Evolutionary conservation across 2,113 vertebrate species (phyloP).

Genomic region (Dendropsophus ebraccatus): DNA sequence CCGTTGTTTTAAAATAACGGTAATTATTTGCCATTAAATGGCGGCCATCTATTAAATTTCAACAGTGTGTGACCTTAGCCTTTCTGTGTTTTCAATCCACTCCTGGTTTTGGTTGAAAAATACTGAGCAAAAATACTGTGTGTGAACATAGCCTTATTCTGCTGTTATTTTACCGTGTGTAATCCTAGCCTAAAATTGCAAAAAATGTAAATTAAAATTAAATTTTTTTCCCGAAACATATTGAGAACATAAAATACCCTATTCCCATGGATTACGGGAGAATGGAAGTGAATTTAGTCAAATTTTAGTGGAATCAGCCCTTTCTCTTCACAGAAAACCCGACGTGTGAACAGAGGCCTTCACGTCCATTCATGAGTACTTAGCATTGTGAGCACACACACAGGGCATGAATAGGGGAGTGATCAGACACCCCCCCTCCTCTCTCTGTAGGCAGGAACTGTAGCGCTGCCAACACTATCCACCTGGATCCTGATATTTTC

Average conservation of each 20-base stretch:
- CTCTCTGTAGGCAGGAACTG: not conserved
- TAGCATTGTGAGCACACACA: not conserved
- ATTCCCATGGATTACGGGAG: not conserved
- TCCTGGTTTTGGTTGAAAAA: too few species aligned
- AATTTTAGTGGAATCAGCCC: not conserved
- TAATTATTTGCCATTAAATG: too few species aligned
- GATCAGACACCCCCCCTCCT: not conserved
- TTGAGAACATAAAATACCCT: not conserved
- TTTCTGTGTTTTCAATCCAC: too few species aligned
- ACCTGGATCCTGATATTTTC: not conserved
- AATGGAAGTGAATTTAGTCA: not conserved
- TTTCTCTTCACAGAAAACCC: not conserved
- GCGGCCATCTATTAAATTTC: too few species aligned
- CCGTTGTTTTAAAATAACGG: too few species aligned
- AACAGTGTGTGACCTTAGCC: too few species aligned
- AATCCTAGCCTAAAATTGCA: too few species aligned
- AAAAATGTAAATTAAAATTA: too few species aligned
- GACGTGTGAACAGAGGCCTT: not conserved
- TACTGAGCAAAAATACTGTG: too few species aligned
- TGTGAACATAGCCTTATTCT: too few species aligned
- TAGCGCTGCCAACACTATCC: not conserved
- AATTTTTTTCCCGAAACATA: too few species aligned
- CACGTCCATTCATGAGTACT: not conserved
- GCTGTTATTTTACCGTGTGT: too few species aligned
- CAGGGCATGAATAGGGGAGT: not conserved